A percentile compares a stretch with the other conserved stretches of the same genome.
Evolutionary conservation across 2,797 vertebrate species (phyloP).

Genomic region (Parauchenoglanis punctatus): DNA sequence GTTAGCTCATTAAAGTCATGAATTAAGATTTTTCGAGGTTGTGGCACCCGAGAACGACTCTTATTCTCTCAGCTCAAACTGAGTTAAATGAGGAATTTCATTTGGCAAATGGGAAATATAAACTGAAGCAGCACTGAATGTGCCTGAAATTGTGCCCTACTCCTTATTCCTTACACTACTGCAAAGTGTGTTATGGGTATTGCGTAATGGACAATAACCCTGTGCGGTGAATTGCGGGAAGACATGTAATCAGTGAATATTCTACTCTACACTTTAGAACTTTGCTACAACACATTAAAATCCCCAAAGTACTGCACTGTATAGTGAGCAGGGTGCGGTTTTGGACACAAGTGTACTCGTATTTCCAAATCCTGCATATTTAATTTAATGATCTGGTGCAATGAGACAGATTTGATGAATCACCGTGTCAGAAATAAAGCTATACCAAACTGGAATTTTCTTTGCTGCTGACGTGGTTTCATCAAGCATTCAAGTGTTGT

Average conservation of each 20-base stretch:
- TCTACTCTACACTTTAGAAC: not conserved
- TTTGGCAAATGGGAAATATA: not conserved
- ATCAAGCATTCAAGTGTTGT: not conserved
- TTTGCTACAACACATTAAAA: not conserved
- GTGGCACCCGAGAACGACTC: not conserved
- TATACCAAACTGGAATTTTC: not conserved
- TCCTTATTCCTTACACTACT: not conserved
- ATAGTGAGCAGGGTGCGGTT: not conserved
- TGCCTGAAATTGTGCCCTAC: not conserved
- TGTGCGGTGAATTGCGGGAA: not conserved
- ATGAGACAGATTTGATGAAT: not conserved
- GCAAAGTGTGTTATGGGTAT: not conserved
- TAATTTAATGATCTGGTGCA: not conserved
- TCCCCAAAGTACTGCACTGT: not conserved
- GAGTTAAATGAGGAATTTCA: not conserved
- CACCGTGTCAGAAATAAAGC: not conserved
- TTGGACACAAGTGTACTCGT: not conserved
- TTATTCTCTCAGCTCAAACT: not conserved
- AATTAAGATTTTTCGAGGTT: not conserved
- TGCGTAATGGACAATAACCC: not conserved
- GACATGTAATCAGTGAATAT: not conserved
- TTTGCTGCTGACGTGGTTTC: not conserved
- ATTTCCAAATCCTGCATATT: not conserved
- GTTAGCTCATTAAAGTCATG: not conserved
- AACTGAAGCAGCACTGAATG: not conserved